phyloP scores from a whole-genome alignment of 2,888 invertebrate genomes.

The Drosophila testacea region DNA sequence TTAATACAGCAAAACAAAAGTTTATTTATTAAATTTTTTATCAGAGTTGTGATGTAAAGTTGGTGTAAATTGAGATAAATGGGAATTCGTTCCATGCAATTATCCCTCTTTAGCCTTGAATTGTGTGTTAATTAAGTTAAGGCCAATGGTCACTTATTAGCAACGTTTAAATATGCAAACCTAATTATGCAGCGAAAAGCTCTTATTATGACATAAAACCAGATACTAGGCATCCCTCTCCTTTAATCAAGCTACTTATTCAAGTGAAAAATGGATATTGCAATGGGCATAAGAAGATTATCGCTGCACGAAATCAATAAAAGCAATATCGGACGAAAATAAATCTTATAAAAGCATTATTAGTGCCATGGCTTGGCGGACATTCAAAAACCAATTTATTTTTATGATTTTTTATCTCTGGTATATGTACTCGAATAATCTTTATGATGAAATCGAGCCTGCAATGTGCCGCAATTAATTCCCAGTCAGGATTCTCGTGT shows the following conservation, averaged over 20 bases:
- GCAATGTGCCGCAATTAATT: slow-evolving; percentile 65
- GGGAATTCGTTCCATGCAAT: too few species aligned
- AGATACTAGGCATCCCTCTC: neutral
- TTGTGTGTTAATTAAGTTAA: slow-evolving; percentile 18
- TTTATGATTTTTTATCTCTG: slow-evolving; percentile 66
- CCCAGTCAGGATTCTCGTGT: slow-evolving; percentile 28
- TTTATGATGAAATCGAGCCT: slow-evolving; percentile 71
- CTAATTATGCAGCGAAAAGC: slow-evolving; percentile 4
- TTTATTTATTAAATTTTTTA: too few species aligned
- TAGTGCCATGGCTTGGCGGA: slow-evolving; percentile 19
- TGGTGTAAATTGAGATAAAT: too few species aligned
- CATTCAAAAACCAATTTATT: slow-evolving; percentile 68
- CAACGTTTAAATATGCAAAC: slow-evolving; percentile 30
- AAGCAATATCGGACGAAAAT: slow-evolving; percentile 50
- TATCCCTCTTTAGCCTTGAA: too few species aligned
- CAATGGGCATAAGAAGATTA: slow-evolving; percentile 47
- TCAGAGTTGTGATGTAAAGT: too few species aligned
- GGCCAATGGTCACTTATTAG: slow-evolving; percentile 16
- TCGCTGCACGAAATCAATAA: slow-evolving; percentile 53
- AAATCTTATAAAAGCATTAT: slow-evolving; percentile 50
- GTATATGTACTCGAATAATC: slow-evolving; percentile 45
- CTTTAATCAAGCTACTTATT: slow-evolving; percentile 15
- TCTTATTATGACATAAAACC: slow-evolving; percentile 12
- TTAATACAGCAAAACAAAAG: too few species aligned
- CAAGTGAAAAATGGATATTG: slow-evolving; percentile 36